Evolutionary conservation across 2,888 invertebrate species (phyloP).

Genomic region (Ceriagrion tenellum): DNA sequence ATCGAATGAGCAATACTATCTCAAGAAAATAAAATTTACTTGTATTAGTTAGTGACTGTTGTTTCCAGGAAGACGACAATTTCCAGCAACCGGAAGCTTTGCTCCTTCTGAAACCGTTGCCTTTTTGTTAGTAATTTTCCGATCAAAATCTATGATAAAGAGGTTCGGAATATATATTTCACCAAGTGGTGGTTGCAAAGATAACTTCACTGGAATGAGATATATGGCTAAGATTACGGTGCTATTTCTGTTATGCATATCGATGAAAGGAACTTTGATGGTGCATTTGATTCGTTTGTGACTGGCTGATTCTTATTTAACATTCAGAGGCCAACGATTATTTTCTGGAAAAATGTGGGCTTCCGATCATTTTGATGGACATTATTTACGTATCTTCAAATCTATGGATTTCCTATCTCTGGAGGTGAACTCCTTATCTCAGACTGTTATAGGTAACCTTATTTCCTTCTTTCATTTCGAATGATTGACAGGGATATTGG

Average conservation of each 20-base stretch:
- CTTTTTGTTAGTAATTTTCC: not conserved
- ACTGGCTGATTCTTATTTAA: not conserved
- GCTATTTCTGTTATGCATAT: not conserved
- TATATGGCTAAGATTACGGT: not conserved
- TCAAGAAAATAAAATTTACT: too few species aligned
- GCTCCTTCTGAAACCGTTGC: not conserved
- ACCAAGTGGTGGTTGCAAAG: not conserved
- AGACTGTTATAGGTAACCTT: not conserved
- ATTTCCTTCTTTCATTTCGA: not conserved
- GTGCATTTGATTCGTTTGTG: not conserved
- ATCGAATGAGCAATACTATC: too few species aligned
- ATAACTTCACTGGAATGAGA: not conserved
- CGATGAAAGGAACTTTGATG: not conserved
- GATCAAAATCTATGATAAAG: too few species aligned
- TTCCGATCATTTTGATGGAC: not conserved
- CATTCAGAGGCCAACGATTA: not conserved
- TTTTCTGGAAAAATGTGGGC: not conserved
- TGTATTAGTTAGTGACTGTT: too few species aligned
- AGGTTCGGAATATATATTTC: too few species aligned
- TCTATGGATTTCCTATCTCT: not conserved
- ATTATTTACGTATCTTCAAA: not conserved
- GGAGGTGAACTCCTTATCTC: not conserved
- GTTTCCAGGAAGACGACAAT: too few species aligned
- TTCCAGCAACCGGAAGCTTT: too few species aligned
- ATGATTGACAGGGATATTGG: not conserved